Conservation (phyloP, 2,797 vertebrate species). For the Botia almorhae region DNA sequence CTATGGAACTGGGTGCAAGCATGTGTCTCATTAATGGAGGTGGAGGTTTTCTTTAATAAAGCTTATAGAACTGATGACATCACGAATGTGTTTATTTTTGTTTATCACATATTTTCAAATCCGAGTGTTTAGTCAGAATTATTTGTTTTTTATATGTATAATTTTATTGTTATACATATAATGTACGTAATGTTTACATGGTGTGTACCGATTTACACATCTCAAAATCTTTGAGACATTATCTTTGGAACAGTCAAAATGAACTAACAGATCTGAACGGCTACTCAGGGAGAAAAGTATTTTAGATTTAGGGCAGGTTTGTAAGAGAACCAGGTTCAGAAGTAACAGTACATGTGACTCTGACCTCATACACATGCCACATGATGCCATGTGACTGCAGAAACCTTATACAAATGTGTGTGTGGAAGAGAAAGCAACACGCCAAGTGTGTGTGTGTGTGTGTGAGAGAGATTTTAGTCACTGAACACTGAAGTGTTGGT, state of each 20-base stretch:
- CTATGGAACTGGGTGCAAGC: not conserved
- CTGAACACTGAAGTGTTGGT: not conserved
- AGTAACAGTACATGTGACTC: conserved; percentile 43
- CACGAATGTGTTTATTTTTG: not conserved
- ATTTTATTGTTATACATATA: too few species aligned
- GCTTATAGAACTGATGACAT: not conserved
- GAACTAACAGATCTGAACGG: not conserved
- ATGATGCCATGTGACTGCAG: conserved; percentile 47
- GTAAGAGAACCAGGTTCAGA: conserved; percentile 6
- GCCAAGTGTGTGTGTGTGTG: too few species aligned
- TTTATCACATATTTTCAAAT: conserved; percentile 33
- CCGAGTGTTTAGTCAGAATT: conserved; percentile 46
- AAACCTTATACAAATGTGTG: not conserved
- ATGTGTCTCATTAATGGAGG: not conserved
- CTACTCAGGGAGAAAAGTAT: not conserved
- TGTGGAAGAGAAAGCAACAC: not conserved
- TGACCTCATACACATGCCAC: conserved; percentile 33
- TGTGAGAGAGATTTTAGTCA: conserved; percentile 5
- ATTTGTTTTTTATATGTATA: too few species aligned
- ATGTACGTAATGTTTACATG: too few species aligned
- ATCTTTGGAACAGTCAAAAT: too few species aligned
- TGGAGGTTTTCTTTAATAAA: not conserved
- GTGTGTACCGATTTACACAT: not conserved
- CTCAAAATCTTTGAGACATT: not conserved
- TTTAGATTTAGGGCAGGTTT: not conserved